A percentile compares a stretch with the other conserved stretches of the same genome.
Conservation (phyloP, 2,113 vertebrate species). For the Orthonyx spaldingii region DNA sequence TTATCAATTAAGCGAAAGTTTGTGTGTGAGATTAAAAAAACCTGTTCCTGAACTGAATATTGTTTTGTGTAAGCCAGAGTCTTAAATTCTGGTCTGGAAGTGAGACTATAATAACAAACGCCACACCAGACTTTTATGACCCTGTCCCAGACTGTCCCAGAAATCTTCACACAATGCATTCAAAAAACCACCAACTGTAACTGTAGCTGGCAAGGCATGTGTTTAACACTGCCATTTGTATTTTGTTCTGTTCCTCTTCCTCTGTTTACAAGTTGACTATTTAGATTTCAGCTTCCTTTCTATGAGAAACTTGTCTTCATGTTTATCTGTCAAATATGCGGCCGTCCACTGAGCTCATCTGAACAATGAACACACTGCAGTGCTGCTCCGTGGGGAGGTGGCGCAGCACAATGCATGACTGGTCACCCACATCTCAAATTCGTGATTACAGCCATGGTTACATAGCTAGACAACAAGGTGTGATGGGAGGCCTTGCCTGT, state of each 20-base stretch:
- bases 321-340: not conserved
- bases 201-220: not conserved
- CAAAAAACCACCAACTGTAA: not conserved
- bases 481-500: not conserved
- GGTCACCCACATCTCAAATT: not conserved
- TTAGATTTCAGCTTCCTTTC: conserved; percentile 26
- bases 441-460: not conserved
- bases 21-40: not conserved
- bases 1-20: not conserved
- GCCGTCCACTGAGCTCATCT: not conserved
- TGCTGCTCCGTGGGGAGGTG: not conserved
- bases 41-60: not conserved
- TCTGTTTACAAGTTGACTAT: conserved; percentile 20
- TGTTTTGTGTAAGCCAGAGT: not conserved
- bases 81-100: not conserved
- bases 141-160: not conserved
- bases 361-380: not conserved
- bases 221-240: not conserved
- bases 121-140: not conserved
- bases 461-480: not conserved
- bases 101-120: not conserved
- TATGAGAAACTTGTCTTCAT: not conserved
- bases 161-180: not conserved
- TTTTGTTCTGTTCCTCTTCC: not conserved
- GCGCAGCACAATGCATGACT: not conserved